Conservation (phyloP, 2,797 vertebrate species). For the Caiman crocodilus region DNA sequence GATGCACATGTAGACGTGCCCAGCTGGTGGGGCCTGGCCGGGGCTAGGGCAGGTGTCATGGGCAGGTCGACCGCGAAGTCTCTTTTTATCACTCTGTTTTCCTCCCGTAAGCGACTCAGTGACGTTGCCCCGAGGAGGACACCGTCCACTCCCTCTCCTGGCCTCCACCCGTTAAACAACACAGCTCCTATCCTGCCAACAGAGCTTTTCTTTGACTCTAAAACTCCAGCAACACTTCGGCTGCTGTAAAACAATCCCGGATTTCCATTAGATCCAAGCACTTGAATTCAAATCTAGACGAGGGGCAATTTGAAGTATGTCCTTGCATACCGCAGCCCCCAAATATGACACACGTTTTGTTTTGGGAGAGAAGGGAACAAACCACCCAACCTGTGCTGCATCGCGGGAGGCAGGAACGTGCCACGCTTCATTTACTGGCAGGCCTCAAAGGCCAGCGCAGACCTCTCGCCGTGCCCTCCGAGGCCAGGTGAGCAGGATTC, state of each 20-base stretch:
- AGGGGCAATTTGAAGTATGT: too few species aligned
- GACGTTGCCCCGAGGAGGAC: not conserved
- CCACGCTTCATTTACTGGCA: not conserved
- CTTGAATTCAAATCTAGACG: not conserved
- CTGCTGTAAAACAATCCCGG: not conserved
- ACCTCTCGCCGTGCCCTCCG: not conserved
- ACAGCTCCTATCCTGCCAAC: not conserved
- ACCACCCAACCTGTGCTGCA: not conserved
- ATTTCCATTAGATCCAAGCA: not conserved
- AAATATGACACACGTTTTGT: too few species aligned
- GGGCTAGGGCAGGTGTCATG: not conserved
- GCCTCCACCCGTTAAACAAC: not conserved
- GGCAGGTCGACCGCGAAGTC: accelerated
- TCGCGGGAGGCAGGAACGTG: not conserved
- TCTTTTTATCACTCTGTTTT: not conserved
- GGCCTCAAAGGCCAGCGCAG: not conserved
- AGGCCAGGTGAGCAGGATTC: not conserved
- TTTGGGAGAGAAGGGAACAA: too few species aligned
- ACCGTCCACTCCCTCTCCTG: not conserved
- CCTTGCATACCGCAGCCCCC: too few species aligned
- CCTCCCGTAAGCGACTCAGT: not conserved
- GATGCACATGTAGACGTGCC: too few species aligned
- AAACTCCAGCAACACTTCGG: too few species aligned
- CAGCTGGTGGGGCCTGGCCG: not conserved
- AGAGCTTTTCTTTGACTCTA: accelerated